A percentile compares a stretch with the other conserved stretches of the same genome.
Evolutionary conservation across 2,113 vertebrate genomes (phyloP).

Genomic region (Tyrannus savana): DNA sequence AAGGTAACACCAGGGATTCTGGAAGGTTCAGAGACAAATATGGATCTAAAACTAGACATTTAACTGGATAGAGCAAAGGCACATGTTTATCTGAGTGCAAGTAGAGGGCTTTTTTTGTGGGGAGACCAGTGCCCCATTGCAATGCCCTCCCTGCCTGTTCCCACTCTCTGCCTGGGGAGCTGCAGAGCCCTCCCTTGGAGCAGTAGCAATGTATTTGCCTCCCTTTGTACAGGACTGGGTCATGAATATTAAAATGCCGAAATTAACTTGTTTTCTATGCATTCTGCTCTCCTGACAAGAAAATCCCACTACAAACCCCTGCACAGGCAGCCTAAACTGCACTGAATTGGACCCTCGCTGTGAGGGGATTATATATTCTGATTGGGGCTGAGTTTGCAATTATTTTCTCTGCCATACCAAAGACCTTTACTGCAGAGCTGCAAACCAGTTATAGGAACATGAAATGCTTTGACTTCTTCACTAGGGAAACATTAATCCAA

Average conservation of each 20-base stretch:
- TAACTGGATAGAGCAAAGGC: not conserved
- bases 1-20: not conserved
- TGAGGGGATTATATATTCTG: slow-evolving; percentile 63
- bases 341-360: not conserved
- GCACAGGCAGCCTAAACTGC: not conserved
- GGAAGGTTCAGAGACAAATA: not conserved
- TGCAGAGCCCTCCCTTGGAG: not conserved
- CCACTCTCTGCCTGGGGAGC: not conserved
- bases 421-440: slow-evolving; percentile 58
- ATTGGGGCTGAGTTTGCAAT: slow-evolving; percentile 60
- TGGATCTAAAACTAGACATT: not conserved
- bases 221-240: not conserved
- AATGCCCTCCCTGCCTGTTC: not conserved
- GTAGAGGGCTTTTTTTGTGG: not conserved
- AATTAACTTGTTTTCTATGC: slow-evolving; percentile 53
- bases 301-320: slow-evolving; percentile 28
- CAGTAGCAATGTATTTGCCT: not conserved
- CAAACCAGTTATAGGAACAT: slow-evolving; percentile 68
- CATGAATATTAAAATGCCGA: slow-evolving; percentile 7
- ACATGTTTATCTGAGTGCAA: not conserved
- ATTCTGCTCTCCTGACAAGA: slow-evolving; percentile 43
- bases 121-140: not conserved
- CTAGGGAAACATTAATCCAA: slow-evolving; percentile 72
- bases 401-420: slow-evolving; percentile 59
- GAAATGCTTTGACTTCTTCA: slow-evolving; percentile 72